Base-by-base conservation (phyloP, 2,797 vertebrate genomes). In the Myotis pilosus region DNA sequence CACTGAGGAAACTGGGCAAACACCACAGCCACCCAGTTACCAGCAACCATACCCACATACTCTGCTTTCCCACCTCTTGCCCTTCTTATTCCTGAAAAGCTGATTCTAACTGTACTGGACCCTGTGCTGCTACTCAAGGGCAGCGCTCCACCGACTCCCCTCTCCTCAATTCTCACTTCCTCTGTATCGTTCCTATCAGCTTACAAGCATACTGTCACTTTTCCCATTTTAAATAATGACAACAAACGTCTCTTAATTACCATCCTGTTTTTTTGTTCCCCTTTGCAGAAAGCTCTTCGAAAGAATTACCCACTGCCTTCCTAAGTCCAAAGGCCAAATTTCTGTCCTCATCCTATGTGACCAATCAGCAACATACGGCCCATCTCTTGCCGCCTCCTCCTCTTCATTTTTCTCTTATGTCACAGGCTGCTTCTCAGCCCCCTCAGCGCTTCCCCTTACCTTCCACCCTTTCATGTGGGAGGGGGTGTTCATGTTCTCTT, bases 221-320 rank as follows among this genome's bases (percentile, higher is more conserved):
- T 81, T 72, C n/a, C 41, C 33, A 36, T 81, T 87, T 93, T 36
- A 88, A 81, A 57, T 8, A 55, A n/a, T 5, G 6, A 53, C 6
- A 64, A 62, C 23, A 55, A 76, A 30, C 2, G 60, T 33, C 55
- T 80, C 76, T 55, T 74, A 68, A 64, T 10, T 22, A 8, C 64
- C 38, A 30, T 23, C 33, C 15, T 23, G 13, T 44, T 36, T 91
- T 81, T 83, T 83, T 55, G 33, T 64, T 62, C n/a, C n/a, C 64
- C 64, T 66, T 33, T 66, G 64, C n/a, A 66, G n/a, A 33, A 66
- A 89, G 89, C 4, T 86, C 64, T 41, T 80, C 81, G 69, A 6
- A 78, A 89, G 68, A 71, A 81, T 69, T 20, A 30, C 11, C 33
- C 5, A 8, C 2, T 11, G 36, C 62, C 17, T 49, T 33, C 28